Evolutionary conservation across 2,888 invertebrate species (phyloP).

Genomic region (Chymomyza procnemis): DNA sequence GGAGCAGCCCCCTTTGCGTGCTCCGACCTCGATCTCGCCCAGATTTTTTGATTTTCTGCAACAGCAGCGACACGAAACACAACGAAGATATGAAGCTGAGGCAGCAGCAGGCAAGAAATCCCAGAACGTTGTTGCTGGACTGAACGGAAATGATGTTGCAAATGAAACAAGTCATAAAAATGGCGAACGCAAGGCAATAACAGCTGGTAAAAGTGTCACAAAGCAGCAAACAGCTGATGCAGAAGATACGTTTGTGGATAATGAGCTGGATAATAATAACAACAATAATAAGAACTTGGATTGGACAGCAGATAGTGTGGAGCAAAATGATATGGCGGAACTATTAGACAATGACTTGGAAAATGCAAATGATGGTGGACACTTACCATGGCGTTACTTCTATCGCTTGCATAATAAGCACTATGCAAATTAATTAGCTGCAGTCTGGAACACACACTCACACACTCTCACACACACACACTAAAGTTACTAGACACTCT

Average conservation of each 20-base stretch:
- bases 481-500: slow-evolving; percentile 21
- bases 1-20: slow-evolving; percentile 41
- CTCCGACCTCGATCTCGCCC: slow-evolving; percentile 29
- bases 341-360: slow-evolving; percentile 14
- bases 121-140: slow-evolving; percentile 42
- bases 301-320: slow-evolving; percentile 36
- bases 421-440: slow-evolving; percentile 53
- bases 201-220: slow-evolving; percentile 35
- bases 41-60: slow-evolving; percentile 60
- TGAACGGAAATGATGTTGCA: slow-evolving; percentile 63
- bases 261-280: slow-evolving; percentile 22
- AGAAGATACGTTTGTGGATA: slow-evolving; percentile 17
- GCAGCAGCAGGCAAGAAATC: slow-evolving; percentile 49
- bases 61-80: slow-evolving; percentile 26
- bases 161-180: slow-evolving; percentile 65
- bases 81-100: slow-evolving; percentile 26
- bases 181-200: slow-evolving; percentile 35
- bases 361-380: slow-evolving; percentile 43
- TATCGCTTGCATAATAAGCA: slow-evolving; percentile 75
- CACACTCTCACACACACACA: slow-evolving; percentile 23
- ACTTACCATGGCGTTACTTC: slow-evolving; percentile 71
- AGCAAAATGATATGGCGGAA: slow-evolving; percentile 28
- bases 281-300: slow-evolving; percentile 33
- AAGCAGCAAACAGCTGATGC: not conserved
- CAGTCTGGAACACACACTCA: slow-evolving; percentile 8